A percentile compares a stretch with the other conserved stretches of the same genome.
phyloP scores from a whole-genome alignment of 2,113 vertebrate species.

The Nannobrachium achirus region DNA sequence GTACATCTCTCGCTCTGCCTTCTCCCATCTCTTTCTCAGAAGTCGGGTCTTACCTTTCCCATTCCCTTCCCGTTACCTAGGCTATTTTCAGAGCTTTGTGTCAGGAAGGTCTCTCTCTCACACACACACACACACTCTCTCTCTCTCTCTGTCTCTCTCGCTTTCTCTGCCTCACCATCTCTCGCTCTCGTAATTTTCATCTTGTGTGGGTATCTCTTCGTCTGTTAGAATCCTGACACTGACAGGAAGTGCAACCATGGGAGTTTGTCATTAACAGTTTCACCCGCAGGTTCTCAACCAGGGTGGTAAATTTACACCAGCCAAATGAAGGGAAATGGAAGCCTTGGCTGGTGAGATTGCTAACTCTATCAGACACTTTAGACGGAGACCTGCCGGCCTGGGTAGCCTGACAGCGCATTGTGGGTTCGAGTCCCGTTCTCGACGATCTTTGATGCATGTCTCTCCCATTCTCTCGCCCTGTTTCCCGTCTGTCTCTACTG shows the following conservation, averaged over 20 bases:
- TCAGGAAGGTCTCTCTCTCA: background rate
- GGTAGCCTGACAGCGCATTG: no score
- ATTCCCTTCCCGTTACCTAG: background rate
- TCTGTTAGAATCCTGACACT: slow-evolving; percentile 1
- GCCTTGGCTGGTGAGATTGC: background rate
- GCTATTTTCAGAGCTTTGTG: background rate
- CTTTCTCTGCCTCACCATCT: no score
- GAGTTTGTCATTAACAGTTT: slow-evolving; percentile 45
- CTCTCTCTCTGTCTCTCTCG: background rate
- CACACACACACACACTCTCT: background rate
- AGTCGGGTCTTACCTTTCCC: background rate
- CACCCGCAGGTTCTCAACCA: slow-evolving; percentile 1
- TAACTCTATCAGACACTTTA: no score
- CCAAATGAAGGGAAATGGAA: background rate
- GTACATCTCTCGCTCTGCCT: slow-evolving; percentile 3
- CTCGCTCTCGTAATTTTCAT: background rate
- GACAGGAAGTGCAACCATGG: slow-evolving; percentile 38
- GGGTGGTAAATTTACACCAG: slow-evolving; percentile 1
- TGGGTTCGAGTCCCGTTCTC: no score
- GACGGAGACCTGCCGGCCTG: no score
- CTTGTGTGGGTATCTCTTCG: background rate
- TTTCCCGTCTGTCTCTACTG: no score
- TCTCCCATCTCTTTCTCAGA: background rate
- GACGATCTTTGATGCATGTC: no score
- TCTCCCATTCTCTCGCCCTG: no score